These are phyloP conservation scores for Petrophora chlorosata DNA, from an alignment of 2,888 invertebrate genomes.

Conservation along the genomic window DNA sequence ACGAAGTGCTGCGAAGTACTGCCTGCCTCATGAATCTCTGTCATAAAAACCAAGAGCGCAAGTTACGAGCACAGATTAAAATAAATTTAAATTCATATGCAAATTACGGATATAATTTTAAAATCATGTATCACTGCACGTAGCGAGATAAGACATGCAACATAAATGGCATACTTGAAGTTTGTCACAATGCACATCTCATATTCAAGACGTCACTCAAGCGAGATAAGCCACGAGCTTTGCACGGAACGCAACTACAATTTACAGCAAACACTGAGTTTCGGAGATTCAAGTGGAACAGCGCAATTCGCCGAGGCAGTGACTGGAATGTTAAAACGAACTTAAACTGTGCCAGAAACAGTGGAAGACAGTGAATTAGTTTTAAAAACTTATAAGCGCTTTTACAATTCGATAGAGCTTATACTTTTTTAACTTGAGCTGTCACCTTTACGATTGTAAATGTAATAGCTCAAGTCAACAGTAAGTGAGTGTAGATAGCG, in stretches of 20 bases:
- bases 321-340: slow-evolving; percentile 48
- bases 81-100: not conserved
- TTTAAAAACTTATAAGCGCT: not conserved
- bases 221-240: slow-evolving; percentile 50
- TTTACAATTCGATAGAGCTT: too few relatives aligned
- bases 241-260: slow-evolving; percentile 49
- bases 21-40: too few relatives aligned
- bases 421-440: too few relatives aligned
- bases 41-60: too few relatives aligned
- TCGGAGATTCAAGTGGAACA: slow-evolving; percentile 46
- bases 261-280: slow-evolving; percentile 55
- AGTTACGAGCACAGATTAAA: not conserved
- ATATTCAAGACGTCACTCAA: slow-evolving; percentile 52
- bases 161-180: slow-evolving; percentile 33
- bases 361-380: slow-evolving; percentile 8
- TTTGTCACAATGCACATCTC: slow-evolving; percentile 45
- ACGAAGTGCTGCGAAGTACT: too few relatives aligned
- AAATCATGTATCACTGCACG: slow-evolving; percentile 4
- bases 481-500: too few relatives aligned
- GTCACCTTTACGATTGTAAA: too few relatives aligned
- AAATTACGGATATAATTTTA: slow-evolving; percentile 12
- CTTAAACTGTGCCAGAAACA: slow-evolving; percentile 19
- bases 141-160: slow-evolving; percentile 19
- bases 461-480: too few relatives aligned
- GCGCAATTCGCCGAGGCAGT: slow-evolving; percentile 33